Base-by-base conservation (phyloP, 2,113 vertebrate species). In the Poecilia latipinna region DNA sequence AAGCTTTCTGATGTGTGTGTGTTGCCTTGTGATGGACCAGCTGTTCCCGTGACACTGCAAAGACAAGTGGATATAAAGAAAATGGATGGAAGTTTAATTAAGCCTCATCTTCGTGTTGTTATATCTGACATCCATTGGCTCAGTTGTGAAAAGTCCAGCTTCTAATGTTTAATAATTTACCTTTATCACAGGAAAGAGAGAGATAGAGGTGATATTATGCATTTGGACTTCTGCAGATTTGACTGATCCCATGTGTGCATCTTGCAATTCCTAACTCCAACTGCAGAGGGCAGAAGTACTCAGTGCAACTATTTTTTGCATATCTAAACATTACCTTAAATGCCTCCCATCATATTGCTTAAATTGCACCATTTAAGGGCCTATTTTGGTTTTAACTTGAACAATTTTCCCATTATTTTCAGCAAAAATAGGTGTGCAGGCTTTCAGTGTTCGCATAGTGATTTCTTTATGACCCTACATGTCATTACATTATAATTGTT, bases 191-290 rank as follows among this genome's bases (percentile, higher is more conserved):
- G 90, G 31, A 61, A 86, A 22, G 72, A 91, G 76, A 88, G 69
- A 72, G 84, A 89, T 12, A 76, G 51, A 17, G 51, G 17, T 10
- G 24, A 54, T 7, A 8, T 22, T 54, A 22, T 54, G 80, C 12
- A 86, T 93, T 72, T 90, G 86, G 88, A 87, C 54, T 51, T 92
- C 88, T 87, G 90, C 91, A 86, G 89, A 91, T 24, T 93, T 92
- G 93, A 85, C 79, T 51, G 77, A 54, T 54, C 48, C 48, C 15
- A 54, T 24, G 51, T 8, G 51, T 2, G 19, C 2, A 54, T 54
- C 66, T 70, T 73, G 3, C 86, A 69, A 0, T 54, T 64, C 28
- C 35, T 8, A 71, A 8, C 19, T 24, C 44, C 29, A 75, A 77
- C 89, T 79, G 83, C 78, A 91, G 89, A 84, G 86, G 88, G 86